Conservation (phyloP, 1,140 invertebrate species). For the Pseudobourletiella spinata region DNA sequence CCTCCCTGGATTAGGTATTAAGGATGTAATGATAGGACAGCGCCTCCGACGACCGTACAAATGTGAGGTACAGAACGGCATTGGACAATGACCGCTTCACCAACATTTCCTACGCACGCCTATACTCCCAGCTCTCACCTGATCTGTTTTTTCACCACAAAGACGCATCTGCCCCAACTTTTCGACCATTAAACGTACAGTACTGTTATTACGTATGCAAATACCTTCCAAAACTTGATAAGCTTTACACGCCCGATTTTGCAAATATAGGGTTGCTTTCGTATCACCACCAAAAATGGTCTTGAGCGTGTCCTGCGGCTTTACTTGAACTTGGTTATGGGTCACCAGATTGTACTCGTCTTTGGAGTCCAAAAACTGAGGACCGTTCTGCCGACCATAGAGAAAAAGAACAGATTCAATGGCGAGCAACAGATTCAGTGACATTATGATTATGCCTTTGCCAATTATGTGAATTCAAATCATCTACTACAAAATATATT, state of each 20-base stretch:
- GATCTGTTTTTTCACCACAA: neutral
- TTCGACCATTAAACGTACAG: neutral
- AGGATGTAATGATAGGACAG: too few species aligned
- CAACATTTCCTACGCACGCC: too few species aligned
- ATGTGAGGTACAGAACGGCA: too few species aligned
- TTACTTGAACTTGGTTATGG: neutral
- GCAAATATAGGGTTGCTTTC: slow-evolving; percentile 1
- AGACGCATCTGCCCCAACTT: neutral
- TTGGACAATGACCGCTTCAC: too few species aligned
- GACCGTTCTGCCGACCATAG: neutral
- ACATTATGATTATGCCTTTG: neutral
- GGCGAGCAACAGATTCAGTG: neutral
- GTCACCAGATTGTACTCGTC: neutral
- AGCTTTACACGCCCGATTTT: neutral
- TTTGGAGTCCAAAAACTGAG: neutral
- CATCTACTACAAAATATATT: neutral
- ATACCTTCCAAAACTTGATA: neutral
- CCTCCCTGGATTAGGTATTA: too few species aligned
- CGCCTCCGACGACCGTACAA: too few species aligned
- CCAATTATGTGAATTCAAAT: neutral
- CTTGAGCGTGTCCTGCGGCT: neutral
- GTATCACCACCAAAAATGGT: neutral
- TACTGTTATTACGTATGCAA: neutral
- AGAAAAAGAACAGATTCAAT: neutral
- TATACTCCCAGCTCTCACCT: neutral